A percentile compares a stretch with the other conserved stretches of the same genome.
phyloP scores from a whole-genome alignment of 2,797 vertebrate genomes.

The Enteromius radiatus region DNA sequence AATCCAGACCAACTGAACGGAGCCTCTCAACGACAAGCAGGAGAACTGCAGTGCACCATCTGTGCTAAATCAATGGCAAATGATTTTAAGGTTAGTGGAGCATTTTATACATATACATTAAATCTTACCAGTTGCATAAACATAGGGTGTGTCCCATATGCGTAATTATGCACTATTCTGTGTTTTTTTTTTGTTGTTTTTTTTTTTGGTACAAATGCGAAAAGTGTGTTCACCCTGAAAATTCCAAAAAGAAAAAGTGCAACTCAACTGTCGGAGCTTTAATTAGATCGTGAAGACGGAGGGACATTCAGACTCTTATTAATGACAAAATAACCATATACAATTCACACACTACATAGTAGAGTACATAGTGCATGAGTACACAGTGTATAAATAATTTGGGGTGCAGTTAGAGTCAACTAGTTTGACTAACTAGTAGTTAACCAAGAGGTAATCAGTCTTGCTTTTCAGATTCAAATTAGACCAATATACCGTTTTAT shows the following conservation, averaged over 20 bases:
- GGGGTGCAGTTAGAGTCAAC: neutral
- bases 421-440: neutral
- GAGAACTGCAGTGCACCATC: slow-evolving; percentile 83
- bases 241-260: neutral
- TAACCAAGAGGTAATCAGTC: neutral
- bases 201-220: neutral
- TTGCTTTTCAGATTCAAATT: neutral
- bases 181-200: too few species aligned
- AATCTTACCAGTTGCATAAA: neutral
- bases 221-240: neutral
- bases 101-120: neutral
- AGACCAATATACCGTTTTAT: neutral
- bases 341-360: neutral
- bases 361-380: neutral
- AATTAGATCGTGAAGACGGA: neutral
- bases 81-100: slow-evolving; percentile 84
- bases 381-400: neutral
- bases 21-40: slow-evolving; percentile 66
- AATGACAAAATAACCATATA: neutral
- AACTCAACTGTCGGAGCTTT: neutral
- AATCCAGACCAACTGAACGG: slow-evolving; percentile 73
- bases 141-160: neutral
- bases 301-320: neutral
- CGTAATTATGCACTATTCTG: neutral
- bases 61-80: slow-evolving; percentile 86